phyloP scores from a whole-genome alignment of 2,797 vertebrate genomes.

The Sebastes baramenuke region DNA sequence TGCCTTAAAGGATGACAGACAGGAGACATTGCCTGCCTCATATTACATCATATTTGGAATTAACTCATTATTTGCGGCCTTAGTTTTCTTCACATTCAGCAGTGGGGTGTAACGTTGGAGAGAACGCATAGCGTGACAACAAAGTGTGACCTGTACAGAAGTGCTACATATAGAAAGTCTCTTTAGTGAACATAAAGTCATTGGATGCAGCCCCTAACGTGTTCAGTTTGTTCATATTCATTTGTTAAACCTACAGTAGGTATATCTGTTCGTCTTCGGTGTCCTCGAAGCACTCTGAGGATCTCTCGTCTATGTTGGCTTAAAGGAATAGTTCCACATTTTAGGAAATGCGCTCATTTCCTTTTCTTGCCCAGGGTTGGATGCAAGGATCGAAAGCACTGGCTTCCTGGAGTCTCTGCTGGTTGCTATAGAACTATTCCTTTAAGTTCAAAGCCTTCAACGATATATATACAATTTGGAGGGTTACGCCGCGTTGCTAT shows the following conservation, averaged over 20 bases:
- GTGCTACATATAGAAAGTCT: constrained; percentile 60
- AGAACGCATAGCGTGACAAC: not conserved
- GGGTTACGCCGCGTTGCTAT: not conserved
- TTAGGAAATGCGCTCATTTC: not conserved
- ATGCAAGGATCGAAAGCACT: not conserved
- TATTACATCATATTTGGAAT: not conserved
- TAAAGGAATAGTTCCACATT: not conserved
- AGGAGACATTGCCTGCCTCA: not conserved
- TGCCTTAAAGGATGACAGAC: not conserved
- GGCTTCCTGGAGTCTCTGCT: not conserved
- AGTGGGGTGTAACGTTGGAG: not conserved
- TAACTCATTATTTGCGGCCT: not conserved
- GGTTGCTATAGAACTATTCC: not conserved
- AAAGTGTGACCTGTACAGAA: constrained; percentile 20
- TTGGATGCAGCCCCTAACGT: not conserved
- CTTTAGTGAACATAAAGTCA: constrained; percentile 10
- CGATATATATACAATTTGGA: not conserved
- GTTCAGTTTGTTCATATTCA: constrained; percentile 12
- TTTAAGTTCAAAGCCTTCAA: not conserved
- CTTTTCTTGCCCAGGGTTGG: not conserved
- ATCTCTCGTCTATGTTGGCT: not conserved
- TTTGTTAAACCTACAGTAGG: not conserved
- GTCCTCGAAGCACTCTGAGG: not conserved
- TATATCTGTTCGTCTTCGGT: not conserved
- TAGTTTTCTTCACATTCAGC: not conserved